Conservation (phyloP, 2,888 invertebrate genomes). For the Aporophyla lueneburgensis region DNA sequence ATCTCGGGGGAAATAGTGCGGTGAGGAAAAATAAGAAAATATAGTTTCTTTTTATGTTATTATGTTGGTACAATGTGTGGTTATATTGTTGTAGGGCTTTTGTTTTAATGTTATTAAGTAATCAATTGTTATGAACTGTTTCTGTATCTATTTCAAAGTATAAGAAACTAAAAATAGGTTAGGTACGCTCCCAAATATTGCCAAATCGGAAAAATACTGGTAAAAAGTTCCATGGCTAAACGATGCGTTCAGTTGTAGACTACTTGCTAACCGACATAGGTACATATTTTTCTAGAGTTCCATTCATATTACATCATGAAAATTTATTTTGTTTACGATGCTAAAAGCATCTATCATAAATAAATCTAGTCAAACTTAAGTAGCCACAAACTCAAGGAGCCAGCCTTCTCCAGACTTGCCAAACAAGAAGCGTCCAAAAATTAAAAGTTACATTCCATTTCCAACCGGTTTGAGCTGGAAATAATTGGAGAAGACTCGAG, state of each 20-base stretch:
- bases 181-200: background rate
- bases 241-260: background rate
- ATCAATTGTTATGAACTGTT: background rate
- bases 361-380: conserved; percentile 46
- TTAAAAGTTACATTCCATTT: conserved; percentile 80
- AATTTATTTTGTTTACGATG: conserved; percentile 30
- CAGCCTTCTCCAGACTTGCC: conserved; percentile 44
- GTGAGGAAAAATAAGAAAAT: conserved; percentile 71
- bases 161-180: background rate
- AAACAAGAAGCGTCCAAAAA: conserved; percentile 69
- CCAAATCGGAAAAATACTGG: too few relatives aligned
- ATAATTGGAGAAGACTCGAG: conserved; percentile 89
- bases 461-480: conserved; percentile 83
- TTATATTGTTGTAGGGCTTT: conserved; percentile 30
- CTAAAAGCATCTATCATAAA: conserved; percentile 44
- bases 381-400: conserved; percentile 40
- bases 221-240: background rate
- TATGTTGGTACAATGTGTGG: conserved; percentile 36
- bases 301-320: conserved; percentile 14
- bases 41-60: conserved; percentile 64
- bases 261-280: background rate
- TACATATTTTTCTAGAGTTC: conserved; percentile 13
- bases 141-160: background rate
- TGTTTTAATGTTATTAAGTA: background rate
- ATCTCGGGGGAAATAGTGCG: conserved; percentile 74